Evolutionary conservation across 1,140 invertebrate species (phyloP), one percentile per base, ranked within the genome.

Genomic region (Metaphire vulgaris): DNA sequence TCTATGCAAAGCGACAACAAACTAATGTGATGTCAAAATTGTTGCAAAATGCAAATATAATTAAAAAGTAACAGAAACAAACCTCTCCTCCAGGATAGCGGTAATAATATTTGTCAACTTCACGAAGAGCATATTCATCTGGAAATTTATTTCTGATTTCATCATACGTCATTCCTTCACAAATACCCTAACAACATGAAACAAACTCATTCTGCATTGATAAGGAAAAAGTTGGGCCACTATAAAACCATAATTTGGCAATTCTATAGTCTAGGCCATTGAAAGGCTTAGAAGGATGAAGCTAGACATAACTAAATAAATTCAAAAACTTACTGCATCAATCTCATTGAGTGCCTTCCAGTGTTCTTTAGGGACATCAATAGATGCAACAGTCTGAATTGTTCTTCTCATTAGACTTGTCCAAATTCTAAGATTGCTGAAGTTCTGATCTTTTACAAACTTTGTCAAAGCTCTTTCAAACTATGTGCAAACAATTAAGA

Each of bases 101-200:
- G 87, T 99, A 99, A 28, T 95, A 94, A 86, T 98, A 99, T 88
- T 99, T 99, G 84, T 97, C 96, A 79, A 94, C 91, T 86, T 99
- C 97, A 73, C 98, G 89, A 1, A 95, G 91, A 77, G 92, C 91
- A 88, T 99, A 99, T 83, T 99, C 97, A 72, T 93, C 92, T 0
- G 98, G 98, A 87, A 94, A 98, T 81, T 95, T 92, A 71, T 91
- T 90, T 79, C 94, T 91, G 78, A 99, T 99, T 87, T 99, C 96
- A 83, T 97, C 95, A 82, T 99, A 99, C 0, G 97, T 99, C 92
- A 99, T 96, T 85, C 97, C 96, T 87, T 99, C 98, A 87, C 97
- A 99, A 78, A 98, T 98, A 70, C 98, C 97, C 94, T 96, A 83
- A n/a, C n/a, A n/a, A n/a, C n/a, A n/a, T n/a, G n/a, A n/a, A n/a